These are phyloP conservation scores for Charina bottae DNA, from an alignment of 2,113 vertebrate genomes.

Conservation along the genomic window DNA sequence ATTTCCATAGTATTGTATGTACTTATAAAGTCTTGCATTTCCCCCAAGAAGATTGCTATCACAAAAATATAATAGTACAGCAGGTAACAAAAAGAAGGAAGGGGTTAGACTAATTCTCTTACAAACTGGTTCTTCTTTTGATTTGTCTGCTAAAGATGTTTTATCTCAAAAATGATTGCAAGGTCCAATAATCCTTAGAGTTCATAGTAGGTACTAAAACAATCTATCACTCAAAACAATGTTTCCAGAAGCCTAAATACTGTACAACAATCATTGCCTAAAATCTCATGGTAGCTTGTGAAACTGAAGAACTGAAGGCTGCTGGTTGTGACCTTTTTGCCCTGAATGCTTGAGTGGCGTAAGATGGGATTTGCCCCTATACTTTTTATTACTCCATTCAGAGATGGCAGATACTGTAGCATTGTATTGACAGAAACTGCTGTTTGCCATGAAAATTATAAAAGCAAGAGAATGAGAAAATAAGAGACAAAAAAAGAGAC, in stretches of 20 bases:
- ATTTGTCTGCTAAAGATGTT: neutral
- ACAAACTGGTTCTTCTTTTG: neutral
- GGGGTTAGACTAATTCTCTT: neutral
- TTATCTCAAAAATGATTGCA: neutral
- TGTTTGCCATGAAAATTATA: neutral
- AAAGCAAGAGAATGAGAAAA: neutral
- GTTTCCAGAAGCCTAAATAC: neutral
- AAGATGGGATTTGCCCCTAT: constrained; percentile 2
- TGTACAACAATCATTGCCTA: neutral
- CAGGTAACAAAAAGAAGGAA: neutral
- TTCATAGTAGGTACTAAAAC: neutral
- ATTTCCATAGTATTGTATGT: neutral
- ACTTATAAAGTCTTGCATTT: neutral
- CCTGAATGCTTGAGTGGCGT: constrained; percentile 16
- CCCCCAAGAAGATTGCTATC: constrained; percentile 3
- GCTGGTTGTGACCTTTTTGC: constrained; percentile 14
- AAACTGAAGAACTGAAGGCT: constrained; percentile 1
- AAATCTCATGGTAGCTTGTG: neutral
- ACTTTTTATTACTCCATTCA: neutral
- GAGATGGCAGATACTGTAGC: neutral
- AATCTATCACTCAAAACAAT: neutral
- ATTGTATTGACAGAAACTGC: neutral
- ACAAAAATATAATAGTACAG: neutral
- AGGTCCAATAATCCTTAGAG: neutral
- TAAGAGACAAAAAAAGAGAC: neutral